Base-by-base conservation (phyloP, 1,140 invertebrate genomes). In the Calycopis cecrops region DNA sequence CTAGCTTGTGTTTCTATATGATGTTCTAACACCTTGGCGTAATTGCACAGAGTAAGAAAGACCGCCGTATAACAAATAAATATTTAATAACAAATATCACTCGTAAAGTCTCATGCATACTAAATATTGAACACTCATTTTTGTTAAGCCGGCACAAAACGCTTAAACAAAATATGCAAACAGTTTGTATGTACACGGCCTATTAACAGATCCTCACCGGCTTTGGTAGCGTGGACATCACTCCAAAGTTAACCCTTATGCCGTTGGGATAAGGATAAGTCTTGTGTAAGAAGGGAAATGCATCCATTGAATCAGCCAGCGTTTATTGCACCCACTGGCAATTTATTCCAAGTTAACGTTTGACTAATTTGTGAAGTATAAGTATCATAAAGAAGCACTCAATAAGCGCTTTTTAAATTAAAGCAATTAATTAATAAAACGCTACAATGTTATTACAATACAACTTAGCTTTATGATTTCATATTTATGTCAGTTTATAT, bases 331-430 rank as follows among this genome's bases (percentile, higher is more conserved):
- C 79, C 75, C 79, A 76, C 60, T 66, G 67, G 79, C 70, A 81
- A 79, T 85, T 84, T 74, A 69, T 71, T 66, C 62, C 60, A 70
- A 81, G 75, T 86, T 83, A 85, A 84, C 79, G 73, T 84, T 83
- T 73, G 78, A 81, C 83, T 86, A 86, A 86, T 86, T 84, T 86
- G 83, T 81, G 78, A 86, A 78, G 75, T 81, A 70, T 69, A 70
- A 65, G 62, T 59, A 70, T 72, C 70, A 70, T 85, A 83, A 81
- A 85, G 62, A 48, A 55, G 55, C 7, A 9, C 16, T 14, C 40
- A 44, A 44, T 44, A 44, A 44, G 40, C 40, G 14, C 12, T 16
- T 17, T 14, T 44, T 44, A 44, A 42, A 42, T 42, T 42, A 42
- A 42, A 4, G 40, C 40, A 42, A 42, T 42, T 42, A 42, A 42